Conservation (phyloP, 2,888 invertebrate genomes). For the Epinotia brunnichana region DNA sequence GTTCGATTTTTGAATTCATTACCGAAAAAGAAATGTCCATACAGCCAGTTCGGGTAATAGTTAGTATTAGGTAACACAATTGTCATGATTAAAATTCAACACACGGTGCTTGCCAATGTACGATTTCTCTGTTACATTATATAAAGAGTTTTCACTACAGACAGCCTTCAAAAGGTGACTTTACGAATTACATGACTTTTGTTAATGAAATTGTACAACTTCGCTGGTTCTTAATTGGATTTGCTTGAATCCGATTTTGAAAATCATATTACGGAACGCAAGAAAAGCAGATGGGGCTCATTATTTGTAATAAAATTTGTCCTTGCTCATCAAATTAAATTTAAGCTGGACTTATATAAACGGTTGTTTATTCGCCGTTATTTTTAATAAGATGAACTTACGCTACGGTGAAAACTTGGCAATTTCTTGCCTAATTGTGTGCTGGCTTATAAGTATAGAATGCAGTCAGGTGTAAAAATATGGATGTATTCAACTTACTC, state of each 20-base stretch:
- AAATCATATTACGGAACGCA: slow-evolving; percentile 1
- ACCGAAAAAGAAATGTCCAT: slow-evolving; percentile 37
- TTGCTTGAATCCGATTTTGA: slow-evolving; percentile 6
- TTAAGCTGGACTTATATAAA: neutral
- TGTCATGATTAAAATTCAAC: slow-evolving; percentile 38
- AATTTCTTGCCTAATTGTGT: no score
- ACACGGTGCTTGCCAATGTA: slow-evolving; percentile 16
- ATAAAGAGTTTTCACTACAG: slow-evolving; percentile 40
- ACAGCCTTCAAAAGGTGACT: slow-evolving; percentile 39
- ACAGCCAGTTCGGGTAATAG: slow-evolving; percentile 4
- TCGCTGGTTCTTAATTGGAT: slow-evolving; percentile 20
- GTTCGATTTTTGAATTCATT: slow-evolving; percentile 36
- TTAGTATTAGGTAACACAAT: slow-evolving; percentile 35
- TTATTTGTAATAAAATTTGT: slow-evolving; percentile 13
- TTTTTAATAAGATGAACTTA: no score
- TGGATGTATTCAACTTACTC: no score
- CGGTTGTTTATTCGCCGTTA: no score
- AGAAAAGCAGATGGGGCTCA: neutral
- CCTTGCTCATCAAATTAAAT: neutral
- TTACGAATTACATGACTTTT: slow-evolving; percentile 7
- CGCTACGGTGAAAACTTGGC: no score
- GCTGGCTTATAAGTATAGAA: no score
- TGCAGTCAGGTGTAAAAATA: no score
- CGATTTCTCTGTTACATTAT: slow-evolving; percentile 38
- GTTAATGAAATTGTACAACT: slow-evolving; percentile 33